Evolutionary conservation across 2,797 vertebrate species (phyloP).

Genomic region (Diglossa cyanea): DNA sequence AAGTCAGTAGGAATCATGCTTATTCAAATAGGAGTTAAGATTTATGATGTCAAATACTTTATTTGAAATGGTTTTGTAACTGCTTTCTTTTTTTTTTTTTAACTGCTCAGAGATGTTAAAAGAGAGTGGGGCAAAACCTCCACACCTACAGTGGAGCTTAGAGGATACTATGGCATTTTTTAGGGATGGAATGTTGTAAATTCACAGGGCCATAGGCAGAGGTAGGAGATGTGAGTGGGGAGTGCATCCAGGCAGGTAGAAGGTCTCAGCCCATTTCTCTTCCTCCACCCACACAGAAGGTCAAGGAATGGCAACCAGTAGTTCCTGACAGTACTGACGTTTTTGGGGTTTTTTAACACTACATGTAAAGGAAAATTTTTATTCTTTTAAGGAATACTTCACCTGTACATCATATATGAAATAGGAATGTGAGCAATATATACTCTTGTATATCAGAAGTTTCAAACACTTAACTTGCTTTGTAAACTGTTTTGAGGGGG

Average conservation of each 20-base stretch:
- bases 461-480: slow-evolving; percentile 74
- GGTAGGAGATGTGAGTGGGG: not conserved
- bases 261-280: not conserved
- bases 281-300: slow-evolving; percentile 3
- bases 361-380: slow-evolving; percentile 65
- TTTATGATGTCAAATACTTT: slow-evolving; percentile 8
- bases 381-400: slow-evolving; percentile 70
- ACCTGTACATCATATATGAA: slow-evolving; percentile 71
- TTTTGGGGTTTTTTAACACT: slow-evolving; percentile 43
- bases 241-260: not conserved
- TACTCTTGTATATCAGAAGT: slow-evolving; percentile 71
- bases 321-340: slow-evolving; percentile 69
- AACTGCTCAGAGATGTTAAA: slow-evolving; percentile 35
- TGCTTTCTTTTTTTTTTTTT: not conserved
- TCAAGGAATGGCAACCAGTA: slow-evolving; percentile 37
- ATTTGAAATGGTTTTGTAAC: slow-evolving; percentile 23
- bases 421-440: slow-evolving; percentile 77
- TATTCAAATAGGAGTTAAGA: slow-evolving; percentile 29
- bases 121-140: not conserved
- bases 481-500: slow-evolving; percentile 50
- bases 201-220: not conserved
- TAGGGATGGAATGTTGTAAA: not conserved
- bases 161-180: not conserved
- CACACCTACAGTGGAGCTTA: not conserved
- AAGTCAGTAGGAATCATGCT: slow-evolving; percentile 20